Evolutionary conservation across 1,140 invertebrate species (phyloP), one percentile per base, ranked within the genome.

Genomic region (Eupeodes corollae): DNA sequence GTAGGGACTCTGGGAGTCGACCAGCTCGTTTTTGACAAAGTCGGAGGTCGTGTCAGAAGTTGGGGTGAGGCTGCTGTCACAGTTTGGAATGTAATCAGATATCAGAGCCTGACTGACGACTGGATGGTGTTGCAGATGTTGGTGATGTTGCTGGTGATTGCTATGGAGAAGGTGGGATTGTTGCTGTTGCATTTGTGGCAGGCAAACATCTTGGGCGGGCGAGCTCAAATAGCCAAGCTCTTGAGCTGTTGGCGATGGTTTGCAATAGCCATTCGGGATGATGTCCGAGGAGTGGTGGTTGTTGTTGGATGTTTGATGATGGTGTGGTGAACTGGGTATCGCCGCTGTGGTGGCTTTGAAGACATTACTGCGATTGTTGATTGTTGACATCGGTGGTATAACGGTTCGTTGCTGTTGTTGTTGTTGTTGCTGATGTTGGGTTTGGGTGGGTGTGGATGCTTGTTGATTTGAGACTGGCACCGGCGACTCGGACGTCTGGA

Each of bases 361-460:
- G 41, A 5, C 49, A 50, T 14, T 54, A 31, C 57, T 66, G 21
- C 57, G 52, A 50, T 62, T 63, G 50, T 66, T 66, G 13, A 67
- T 67, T 31, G 63, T 67, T 11, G 61, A 58, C 57, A 67, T 67
- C 42, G 63, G 61, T 51, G 63, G 63, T 51, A 67, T 67, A 32
- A 47, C 59, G 11, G 52, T 64, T 54, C 51, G 61, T 55, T 39
- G 26, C 54, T 56, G 32, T 52, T 48, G 41, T 26, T 44, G 44
- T 26, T 52, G 51, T 6, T 51, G 48, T 1, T 52, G 50, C 2
- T 50, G 52, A n/a, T 52, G 49, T 5, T 52, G 48, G 15, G 21
- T 33, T 45, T 33, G 46, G 39, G 10, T 46, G 31, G 41, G 21
- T 12, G 14, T 32, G 15, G 15, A 14, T 16, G 26, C 19, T 44